Percentiles rank a stretch among this genome's conserved stretches.
phyloP scores from a whole-genome alignment of 1,140 invertebrate species.

The Babylonia areolata region DNA sequence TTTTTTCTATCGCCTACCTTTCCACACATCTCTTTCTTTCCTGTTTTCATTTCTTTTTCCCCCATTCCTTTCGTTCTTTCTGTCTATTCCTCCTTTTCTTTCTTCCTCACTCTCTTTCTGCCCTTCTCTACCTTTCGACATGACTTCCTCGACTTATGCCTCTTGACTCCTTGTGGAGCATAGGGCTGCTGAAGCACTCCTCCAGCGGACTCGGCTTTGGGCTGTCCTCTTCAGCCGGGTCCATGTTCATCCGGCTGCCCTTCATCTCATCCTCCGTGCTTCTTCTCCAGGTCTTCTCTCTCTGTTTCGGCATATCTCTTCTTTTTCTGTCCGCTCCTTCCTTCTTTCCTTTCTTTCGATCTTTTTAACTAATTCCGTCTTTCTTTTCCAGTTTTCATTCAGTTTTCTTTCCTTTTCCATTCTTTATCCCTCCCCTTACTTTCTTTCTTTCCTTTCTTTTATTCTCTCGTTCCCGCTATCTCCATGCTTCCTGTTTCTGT shows the following conservation, averaged over 20 bases:
- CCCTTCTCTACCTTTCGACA: background rate
- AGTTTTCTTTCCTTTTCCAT: background rate
- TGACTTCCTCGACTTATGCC: background rate
- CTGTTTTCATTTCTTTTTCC: background rate
- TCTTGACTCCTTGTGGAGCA: no score
- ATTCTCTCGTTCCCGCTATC: background rate
- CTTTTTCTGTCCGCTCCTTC: background rate
- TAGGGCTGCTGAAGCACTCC: no score
- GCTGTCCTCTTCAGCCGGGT: no score
- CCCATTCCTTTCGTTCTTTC: background rate
- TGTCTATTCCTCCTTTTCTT: background rate
- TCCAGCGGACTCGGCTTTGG: no score
- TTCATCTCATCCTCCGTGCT: background rate
- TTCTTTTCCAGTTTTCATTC: background rate
- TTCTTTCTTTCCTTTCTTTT: background rate
- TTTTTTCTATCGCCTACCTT: no score
- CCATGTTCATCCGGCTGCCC: no score
- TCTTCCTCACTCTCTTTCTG: background rate
- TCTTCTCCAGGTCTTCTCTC: background rate
- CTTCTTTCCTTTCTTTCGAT: background rate
- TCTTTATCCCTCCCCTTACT: background rate
- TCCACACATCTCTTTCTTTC: no score
- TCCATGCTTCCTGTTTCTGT: background rate
- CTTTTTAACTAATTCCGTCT: background rate
- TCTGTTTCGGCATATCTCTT: no score